Base-by-base conservation (phyloP, 2,113 vertebrate species). In the Perognathus longimembris region DNA sequence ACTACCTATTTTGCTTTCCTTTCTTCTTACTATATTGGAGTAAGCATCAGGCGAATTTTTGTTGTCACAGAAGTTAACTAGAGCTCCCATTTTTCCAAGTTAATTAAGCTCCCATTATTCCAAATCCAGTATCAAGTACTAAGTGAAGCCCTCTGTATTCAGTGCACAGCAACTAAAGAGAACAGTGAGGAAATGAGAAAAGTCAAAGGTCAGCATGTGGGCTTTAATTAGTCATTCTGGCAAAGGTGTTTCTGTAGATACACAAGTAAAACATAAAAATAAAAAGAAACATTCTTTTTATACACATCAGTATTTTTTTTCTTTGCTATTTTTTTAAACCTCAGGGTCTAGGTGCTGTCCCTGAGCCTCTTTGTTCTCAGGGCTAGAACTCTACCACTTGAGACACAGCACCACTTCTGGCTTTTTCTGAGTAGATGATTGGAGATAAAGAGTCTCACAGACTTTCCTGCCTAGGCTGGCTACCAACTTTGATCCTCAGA, bases 191-290 rank as follows among this genome's bases (percentile, higher is more conserved):
- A n/a, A 90, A 69, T 45, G 1, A 70, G 40, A 71, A 64, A 88
- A 90, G n/a, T 38, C 42, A 64, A 83, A 87, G 59, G 80, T 95
- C 75, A 87, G 90, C 61, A 95, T 94, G 7, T 92, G 71, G 40
- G 88, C 84, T 95, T 97, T 93, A 97, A 92, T 90, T 91, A 97
- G 57, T 81, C 21, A 38, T 92, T 93, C 73, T 89, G 42, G 42
- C 80, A 85, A 92, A 77, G 96, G 88, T 5, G 9, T 93, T 73
- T 97, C 80, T 95, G 79, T 36, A 86, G 63, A 95, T 76, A 92
- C 86, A 89, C 75, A 94, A 32, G 50, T 95, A 92, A 95, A 34
- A 82, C 57, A 45, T 3, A 0, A 73, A 91, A 94, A 75, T 95
- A 57, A 76, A 96, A 75, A 82, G 90, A 78, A 94, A 96, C 96